Percentiles rank a stretch among this genome's conserved stretches.
phyloP scores from a whole-genome alignment of 2,888 invertebrate genomes.

The Perizoma affinitatum region DNA sequence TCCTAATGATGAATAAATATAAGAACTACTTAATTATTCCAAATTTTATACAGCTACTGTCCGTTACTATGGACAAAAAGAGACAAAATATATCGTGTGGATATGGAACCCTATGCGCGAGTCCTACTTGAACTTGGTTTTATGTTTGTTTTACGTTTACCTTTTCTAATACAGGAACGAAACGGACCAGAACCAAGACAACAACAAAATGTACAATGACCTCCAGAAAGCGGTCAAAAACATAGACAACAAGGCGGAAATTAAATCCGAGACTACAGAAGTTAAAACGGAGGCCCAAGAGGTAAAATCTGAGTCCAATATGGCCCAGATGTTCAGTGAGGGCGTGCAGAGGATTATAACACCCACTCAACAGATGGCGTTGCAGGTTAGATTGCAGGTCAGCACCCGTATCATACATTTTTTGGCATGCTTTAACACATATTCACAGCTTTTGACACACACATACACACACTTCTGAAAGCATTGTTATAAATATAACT shows the following conservation, averaged over 20 bases:
- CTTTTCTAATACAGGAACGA: conserved; percentile 55
- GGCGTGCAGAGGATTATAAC: conserved; percentile 65
- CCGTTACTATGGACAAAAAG: too few species aligned
- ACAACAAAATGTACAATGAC: conserved; percentile 68
- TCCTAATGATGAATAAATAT: too few species aligned
- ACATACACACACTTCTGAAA: too few species aligned
- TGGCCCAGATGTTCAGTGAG: conserved; percentile 61
- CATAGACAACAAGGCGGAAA: conserved; percentile 63
- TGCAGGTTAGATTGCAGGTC: conserved; percentile 56
- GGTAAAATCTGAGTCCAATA: conserved; percentile 54
- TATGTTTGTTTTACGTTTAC: too few species aligned
- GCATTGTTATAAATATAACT: too few species aligned
- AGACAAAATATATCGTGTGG: too few species aligned
- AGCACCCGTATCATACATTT: conserved; percentile 19
- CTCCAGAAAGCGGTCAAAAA: conserved; percentile 72
- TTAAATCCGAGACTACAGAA: conserved; percentile 60
- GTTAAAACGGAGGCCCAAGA: conserved; percentile 59
- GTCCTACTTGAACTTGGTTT: too few species aligned
- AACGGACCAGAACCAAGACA: conserved; percentile 60
- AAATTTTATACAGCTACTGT: too few species aligned
- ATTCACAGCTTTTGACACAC: neutral
- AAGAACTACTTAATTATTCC: too few species aligned
- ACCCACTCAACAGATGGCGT: conserved; percentile 66
- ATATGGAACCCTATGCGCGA: too few species aligned
- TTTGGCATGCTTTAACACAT: conserved; percentile 10